Evolutionary conservation across 2,888 invertebrate genomes (phyloP).

Genomic region (Drosophila mettleri): DNA sequence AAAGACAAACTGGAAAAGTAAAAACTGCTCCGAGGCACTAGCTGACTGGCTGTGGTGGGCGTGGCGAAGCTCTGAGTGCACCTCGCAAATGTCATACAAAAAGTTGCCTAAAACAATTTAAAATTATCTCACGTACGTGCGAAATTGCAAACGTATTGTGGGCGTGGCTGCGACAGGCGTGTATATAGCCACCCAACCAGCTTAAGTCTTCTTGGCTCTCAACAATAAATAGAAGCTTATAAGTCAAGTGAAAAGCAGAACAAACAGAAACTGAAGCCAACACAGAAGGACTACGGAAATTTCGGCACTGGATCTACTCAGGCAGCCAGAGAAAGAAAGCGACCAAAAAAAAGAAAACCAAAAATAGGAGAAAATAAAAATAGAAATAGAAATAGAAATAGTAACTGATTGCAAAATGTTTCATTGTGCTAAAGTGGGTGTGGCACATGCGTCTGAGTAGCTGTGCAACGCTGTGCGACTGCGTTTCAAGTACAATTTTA

Average conservation of each 20-base stretch:
- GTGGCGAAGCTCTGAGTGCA: slow-evolving; percentile 27
- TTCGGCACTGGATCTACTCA: slow-evolving; percentile 46
- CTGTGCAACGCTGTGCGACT: slow-evolving; percentile 57
- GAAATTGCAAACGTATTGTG: slow-evolving; percentile 78
- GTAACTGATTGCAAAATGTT: slow-evolving; percentile 59
- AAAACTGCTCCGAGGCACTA: slow-evolving; percentile 1
- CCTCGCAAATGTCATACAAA: slow-evolving; percentile 39
- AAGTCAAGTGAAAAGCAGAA: slow-evolving; percentile 76
- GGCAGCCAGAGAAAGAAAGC: slow-evolving; percentile 6
- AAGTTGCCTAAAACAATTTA: slow-evolving; percentile 76
- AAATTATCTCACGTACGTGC: slow-evolving; percentile 80
- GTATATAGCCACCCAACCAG: slow-evolving; percentile 28
- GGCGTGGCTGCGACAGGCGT: slow-evolving; percentile 62
- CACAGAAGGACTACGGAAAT: slow-evolving; percentile 52
- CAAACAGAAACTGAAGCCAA: slow-evolving; percentile 59
- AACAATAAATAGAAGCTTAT: slow-evolving; percentile 77
- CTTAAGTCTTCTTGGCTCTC: slow-evolving; percentile 32
- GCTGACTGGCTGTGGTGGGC: slow-evolving; percentile 24
- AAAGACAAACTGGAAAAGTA: slow-evolving; percentile 41
- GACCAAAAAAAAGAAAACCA: not conserved
- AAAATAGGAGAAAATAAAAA: slow-evolving; percentile 10
- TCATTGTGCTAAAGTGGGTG: slow-evolving; percentile 52
- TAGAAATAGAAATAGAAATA: slow-evolving; percentile 9
- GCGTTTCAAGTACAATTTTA: slow-evolving; percentile 79
- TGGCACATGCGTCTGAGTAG: slow-evolving; percentile 45